Base-by-base conservation (phyloP, 2,113 vertebrate species). In the Peromyscus leucopus region DNA sequence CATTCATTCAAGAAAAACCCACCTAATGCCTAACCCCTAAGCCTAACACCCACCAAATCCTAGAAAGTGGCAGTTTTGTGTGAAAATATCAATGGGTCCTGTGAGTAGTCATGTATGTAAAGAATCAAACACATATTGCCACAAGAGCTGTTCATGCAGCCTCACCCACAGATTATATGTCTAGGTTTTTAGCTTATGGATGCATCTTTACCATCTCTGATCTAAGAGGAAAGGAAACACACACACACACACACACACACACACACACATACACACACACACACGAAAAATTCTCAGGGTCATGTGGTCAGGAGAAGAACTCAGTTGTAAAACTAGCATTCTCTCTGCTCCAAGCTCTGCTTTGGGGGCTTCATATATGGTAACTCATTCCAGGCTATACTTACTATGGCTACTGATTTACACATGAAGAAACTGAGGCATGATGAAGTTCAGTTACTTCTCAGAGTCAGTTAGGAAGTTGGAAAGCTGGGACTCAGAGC, bases 121-220 rank as follows among this genome's bases (percentile, higher is more conserved):
- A 36, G 74, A 65, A 80, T 59, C 39, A 96, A 79, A 78, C 28
- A 93, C 42, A 93, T 51, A 55, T 2, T 67, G 16, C 59, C 31
- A 46, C 39, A 85, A 28, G 39, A 85, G 9, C 31, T 46, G 39
- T 7, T 85, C 15, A 11, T 31, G 39, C 2, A 65, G n/a, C 57
- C 36, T 33, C 55, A n/a, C 46, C 9, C 13, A 7, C 17, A 31
- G 46, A 63, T 61, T 61, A 15, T 2, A 69, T 21, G 83, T 48
- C 1, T 42, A 74, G 82, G 7, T 42, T 67, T 51, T 82, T 31
- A 79, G 16, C 55, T 65, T 7, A 55, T 55, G 42, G 57, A 63
- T 71, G 15, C 36, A 86, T 26, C 59, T 39, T 90, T 89, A 74
- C 28, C 51, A 91, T 72, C 94, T 94, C 85, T 72, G 72, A 91